Evolutionary conservation across 2,888 invertebrate species (phyloP), one percentile per base, ranked within the genome.

Genomic region (Brenthis ino): DNA sequence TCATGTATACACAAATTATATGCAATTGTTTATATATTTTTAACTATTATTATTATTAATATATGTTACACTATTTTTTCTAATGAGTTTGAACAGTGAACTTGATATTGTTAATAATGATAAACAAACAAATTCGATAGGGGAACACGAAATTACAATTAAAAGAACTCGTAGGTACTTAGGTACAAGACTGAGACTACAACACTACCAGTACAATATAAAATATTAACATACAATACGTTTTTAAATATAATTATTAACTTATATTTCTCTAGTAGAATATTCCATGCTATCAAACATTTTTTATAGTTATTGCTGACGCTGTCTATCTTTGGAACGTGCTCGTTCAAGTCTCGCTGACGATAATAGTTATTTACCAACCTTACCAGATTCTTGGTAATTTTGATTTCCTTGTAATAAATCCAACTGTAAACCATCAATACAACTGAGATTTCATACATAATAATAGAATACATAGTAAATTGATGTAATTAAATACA

Each of bases 71-170:
- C 16, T 50, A 50, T n/a, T 60, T 60, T 20, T 12, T 16, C n/a
- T 60, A 33, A 50, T 60, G 5, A 50, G 33, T 6, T 60, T 50
- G 53, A 58, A 47, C 50, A 58, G 37, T n/a, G 48, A n/a, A 50
- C 48, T 65, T 55, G 33, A 37, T 56, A 55, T 55, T 56, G 57
- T 54, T 11, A 24, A 55, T 64, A 58, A 58, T 57, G 57, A 68
- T 16, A 60, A 60, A 33, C 28, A 60, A 60, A 60, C 13, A 60
- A 28, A 33, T 50, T n/a, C n/a, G n/a, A 60, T 28, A 28, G 28
- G n/a, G 24, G 11, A 58, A 11, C 20, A 48, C 14, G 48, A 58
- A n/a, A 11, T 14, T 13, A 24, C 12, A 50, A 60, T 28, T 50
- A 33, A 6, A 43, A 1, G 11, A 8, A 2, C 11, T 43, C 37